A percentile compares a stretch with the other conserved stretches of the same genome.
Conservation (phyloP, 2,113 vertebrate genomes). For the Sceloporus tristichus region DNA sequence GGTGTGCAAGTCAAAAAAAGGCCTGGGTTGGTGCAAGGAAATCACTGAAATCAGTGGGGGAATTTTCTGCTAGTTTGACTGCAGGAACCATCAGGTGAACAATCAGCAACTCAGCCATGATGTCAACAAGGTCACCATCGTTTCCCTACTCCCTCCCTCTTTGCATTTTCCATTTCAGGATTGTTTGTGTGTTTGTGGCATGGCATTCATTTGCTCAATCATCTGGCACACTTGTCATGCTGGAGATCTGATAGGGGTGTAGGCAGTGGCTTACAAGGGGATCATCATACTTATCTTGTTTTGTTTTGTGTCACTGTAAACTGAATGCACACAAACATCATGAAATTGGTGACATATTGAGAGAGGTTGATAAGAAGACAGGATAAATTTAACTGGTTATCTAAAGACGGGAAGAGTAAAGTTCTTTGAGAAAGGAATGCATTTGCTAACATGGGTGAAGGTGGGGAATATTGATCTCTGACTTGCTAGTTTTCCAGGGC, state of each 20-base stretch:
- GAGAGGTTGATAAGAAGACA: not conserved
- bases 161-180: not conserved
- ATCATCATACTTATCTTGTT: not conserved
- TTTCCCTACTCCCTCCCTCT: not conserved
- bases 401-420: not conserved
- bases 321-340: not conserved
- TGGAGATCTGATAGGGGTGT: not conserved
- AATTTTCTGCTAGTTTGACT: conserved; percentile 5
- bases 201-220: not conserved
- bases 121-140: not conserved
- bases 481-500: no score
- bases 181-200: not conserved
- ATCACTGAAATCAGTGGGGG: not conserved
- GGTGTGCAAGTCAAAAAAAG: conserved; percentile 17
- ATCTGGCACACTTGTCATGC: not conserved
- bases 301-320: not conserved
- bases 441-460: no score
- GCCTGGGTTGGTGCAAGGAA: not conserved
- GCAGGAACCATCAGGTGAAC: not conserved
- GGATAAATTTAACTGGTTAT: not conserved
- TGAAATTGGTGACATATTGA: conserved; percentile 1
- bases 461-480: no score
- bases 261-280: no score
- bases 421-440: not conserved
- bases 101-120: not conserved